Evolutionary conservation across 2,888 invertebrate genomes (phyloP), one percentile per base, ranked within the genome.

Genomic region (Meganola albula): DNA sequence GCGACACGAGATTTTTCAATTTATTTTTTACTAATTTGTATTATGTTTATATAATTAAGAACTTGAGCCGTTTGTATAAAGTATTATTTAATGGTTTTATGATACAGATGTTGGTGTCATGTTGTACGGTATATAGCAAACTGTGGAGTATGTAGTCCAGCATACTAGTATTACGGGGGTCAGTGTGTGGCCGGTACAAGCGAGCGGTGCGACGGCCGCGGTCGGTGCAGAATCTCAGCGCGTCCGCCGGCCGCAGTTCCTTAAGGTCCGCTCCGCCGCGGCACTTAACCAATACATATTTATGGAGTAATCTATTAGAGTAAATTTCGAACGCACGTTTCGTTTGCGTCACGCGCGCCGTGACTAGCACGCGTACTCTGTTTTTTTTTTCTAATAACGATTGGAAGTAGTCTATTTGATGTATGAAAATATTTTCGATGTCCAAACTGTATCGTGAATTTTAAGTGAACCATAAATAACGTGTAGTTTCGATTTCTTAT

Each of bases 371-470:
- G 63, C 62, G 65, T n/a, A n/a, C n/a, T n/a, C n/a, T n/a, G n/a
- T 70, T 63, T 67, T 70, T 62, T 73, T 61, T 66, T 70, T 59
- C 64, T 53, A 64, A 61, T 74, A 61, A 67, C 57, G 62, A 69
- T 68, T 73, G 76, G 67, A 64, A 61, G 75, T 82, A 76, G 77
- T 66, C 62, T 65, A 72, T 74, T 74, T 72, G 71, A 73, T n/a
- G 4, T 20, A 82, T 77, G 77, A 71, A 73, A 65, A 79, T 80
- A 82, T 80, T 80, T 83, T 79, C 74, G 79, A 79, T 79, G 80
- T 83, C 74, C 64, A 66, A 69, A 74, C 80, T 79, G 79, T 82
- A 80, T 80, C 80, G 80, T 82, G 72, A 63, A 73, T 70, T 72
- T 65, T 76, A 66, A 66, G 64, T 66, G 70, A 66, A 64, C 66